Evolutionary conservation across 2,113 vertebrate species (phyloP), one percentile per base, ranked within the genome.

Genomic region (Chionomys nivalis): DNA sequence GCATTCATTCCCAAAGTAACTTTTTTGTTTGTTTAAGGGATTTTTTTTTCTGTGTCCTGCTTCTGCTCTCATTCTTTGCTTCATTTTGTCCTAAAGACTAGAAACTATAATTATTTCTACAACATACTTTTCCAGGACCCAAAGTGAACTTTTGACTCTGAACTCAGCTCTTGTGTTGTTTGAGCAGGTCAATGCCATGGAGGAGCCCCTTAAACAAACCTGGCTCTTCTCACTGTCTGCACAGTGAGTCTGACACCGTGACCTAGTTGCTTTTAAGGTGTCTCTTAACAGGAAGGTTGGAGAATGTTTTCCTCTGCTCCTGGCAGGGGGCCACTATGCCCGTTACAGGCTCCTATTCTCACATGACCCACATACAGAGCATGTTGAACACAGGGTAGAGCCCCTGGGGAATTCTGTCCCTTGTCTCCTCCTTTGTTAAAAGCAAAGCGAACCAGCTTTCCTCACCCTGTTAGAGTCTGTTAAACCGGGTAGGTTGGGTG

Each of bases 41-140:
- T 6, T 31, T 14, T 82, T 28, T 55, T 83, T 23, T 81, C 3
- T 85, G 36, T 91, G 92, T 92, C 93, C 21, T 96, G 44, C 17
- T 93, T 93, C 72, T 89, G 8, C 13, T 28, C 65, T 95, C 28
- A 63, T 89, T 33, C 65, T 44, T 86, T 90, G 19, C 31, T 93
- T 94, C 36, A 78, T 95, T 94, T 93, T 96, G 63, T 91, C 24
- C 47, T 39, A 24, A 94, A 42, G 31, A 91, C 55, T 65, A 78
- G 52, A 7, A 81, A 89, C 77, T 95, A 3, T 94, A 90, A 89
- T 90, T 87, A 91, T 92, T 94, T 95, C 49, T 61, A n/a, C 61
- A 42, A 68, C 72, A 63, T 91, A 47, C 39, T 96, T 96, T 91
- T 81, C 24, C 21, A 70, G 66, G 55, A 44, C 44, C 23, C 94